phyloP scores from a whole-genome alignment of 1,140 invertebrate genomes.

The Hypsibius dujardini region DNA sequence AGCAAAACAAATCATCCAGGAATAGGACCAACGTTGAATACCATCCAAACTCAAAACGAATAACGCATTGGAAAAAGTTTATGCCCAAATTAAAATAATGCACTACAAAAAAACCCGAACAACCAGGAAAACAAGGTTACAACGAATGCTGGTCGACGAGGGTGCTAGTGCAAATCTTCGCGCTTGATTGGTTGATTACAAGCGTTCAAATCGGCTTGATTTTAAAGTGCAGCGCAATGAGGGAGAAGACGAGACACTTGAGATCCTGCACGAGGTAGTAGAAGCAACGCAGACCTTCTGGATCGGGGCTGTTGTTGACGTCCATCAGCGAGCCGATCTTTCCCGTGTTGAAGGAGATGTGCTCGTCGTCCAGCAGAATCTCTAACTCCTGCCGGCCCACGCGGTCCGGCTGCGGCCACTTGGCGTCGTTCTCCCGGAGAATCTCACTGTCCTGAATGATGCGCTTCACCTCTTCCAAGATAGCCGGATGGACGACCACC shows the following conservation, averaged over 20 bases:
- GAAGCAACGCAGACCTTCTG: slow-evolving; percentile 88
- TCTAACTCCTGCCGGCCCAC: slow-evolving; percentile 90
- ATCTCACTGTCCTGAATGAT: slow-evolving; percentile 97
- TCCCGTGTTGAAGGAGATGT: slow-evolving; percentile 98
- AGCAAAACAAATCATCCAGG: too few relatives aligned
- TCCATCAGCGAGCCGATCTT: slow-evolving; percentile 97
- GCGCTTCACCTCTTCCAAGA: slow-evolving; percentile 94
- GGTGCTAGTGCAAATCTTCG: too few relatives aligned
- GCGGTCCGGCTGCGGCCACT: slow-evolving; percentile 89
- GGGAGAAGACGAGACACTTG: slow-evolving; percentile 94
- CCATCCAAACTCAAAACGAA: too few relatives aligned
- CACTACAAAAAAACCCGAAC: too few relatives aligned
- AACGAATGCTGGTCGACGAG: too few relatives aligned
- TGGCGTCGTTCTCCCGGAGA: slow-evolving; percentile 80
- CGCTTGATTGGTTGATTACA: too few relatives aligned
- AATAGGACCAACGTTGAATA: too few relatives aligned
- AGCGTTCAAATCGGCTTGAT: slow-evolving; percentile 87
- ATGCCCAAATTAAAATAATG: too few relatives aligned
- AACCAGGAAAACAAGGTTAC: too few relatives aligned
- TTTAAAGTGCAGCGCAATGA: slow-evolving; percentile 99
- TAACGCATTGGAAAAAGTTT: too few relatives aligned
- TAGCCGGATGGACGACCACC: slow-evolving; percentile 64
- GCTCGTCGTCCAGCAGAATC: slow-evolving; percentile 96
- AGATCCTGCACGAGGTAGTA: slow-evolving; percentile 98
- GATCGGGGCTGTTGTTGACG: slow-evolving; percentile 91